These are phyloP conservation scores for Cyanoderma ruficeps DNA, from an alignment of 2,113 vertebrate species.

Conservation along the genomic window DNA sequence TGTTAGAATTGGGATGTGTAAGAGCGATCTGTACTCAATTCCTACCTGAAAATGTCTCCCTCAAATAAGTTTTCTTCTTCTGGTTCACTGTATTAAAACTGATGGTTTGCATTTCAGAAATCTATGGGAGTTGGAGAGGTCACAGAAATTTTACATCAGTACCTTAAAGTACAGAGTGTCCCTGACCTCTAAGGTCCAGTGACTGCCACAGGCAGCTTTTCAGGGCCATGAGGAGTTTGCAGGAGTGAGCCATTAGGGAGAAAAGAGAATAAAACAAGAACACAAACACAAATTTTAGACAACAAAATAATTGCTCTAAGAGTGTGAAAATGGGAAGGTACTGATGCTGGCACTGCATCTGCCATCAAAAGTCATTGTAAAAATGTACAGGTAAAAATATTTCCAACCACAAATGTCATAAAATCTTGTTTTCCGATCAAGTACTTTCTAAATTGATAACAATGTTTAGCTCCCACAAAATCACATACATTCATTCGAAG, in stretches of 20 bases:
- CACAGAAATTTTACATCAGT: not conserved
- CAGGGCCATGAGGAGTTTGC: not conserved
- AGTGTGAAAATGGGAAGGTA: not conserved
- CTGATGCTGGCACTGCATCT: not conserved
- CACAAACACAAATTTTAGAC: not conserved
- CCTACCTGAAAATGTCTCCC: not conserved
- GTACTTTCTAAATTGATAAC: not conserved
- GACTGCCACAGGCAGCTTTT: not conserved
- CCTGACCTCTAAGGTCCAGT: not conserved
- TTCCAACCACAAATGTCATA: not conserved
- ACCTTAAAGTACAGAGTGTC: not conserved
- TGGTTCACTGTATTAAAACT: not conserved
- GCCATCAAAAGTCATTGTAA: not conserved
- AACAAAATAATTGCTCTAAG: not conserved
- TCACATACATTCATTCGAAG: not conserved
- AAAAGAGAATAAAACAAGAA: not conserved
- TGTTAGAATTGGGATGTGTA: not conserved
- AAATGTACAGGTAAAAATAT: not conserved
- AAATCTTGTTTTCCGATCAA: not conserved
- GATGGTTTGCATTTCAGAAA: not conserved
- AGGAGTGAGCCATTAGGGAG: not conserved
- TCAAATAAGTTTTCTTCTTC: not conserved
- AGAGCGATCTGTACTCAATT: not conserved
- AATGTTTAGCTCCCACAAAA: not conserved
- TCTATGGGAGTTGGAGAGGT: not conserved